phyloP scores from a whole-genome alignment of 2,888 invertebrate genomes.

The Scaptomyza flava region DNA sequence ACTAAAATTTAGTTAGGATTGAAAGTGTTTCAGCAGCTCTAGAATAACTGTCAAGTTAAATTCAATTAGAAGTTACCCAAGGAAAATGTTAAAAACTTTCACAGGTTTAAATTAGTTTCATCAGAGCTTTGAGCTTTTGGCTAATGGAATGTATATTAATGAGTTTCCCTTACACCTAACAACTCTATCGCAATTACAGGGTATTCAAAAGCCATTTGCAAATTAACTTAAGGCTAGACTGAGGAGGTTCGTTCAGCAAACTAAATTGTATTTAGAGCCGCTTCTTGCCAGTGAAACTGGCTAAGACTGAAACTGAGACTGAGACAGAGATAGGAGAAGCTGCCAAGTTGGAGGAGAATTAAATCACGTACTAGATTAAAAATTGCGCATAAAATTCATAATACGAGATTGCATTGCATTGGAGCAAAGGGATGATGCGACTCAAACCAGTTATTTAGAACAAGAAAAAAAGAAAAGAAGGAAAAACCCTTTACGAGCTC shows the following conservation, averaged over 20 bases:
- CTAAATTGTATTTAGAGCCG: constrained; percentile 78
- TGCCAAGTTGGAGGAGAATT: constrained; percentile 71
- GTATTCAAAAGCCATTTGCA: constrained; percentile 75
- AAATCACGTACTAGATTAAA: constrained; percentile 84
- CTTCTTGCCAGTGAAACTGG: constrained; percentile 27
- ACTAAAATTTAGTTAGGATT: too few relatives aligned
- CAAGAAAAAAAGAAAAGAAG: not conserved
- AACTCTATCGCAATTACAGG: not conserved
- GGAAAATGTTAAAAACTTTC: too few relatives aligned
- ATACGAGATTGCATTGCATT: constrained; percentile 46
- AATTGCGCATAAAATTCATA: constrained; percentile 84
- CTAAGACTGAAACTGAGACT: not conserved
- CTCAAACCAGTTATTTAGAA: constrained; percentile 52
- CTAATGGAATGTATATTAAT: too few relatives aligned
- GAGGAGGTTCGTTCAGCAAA: constrained; percentile 36
- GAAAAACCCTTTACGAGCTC: constrained; percentile 17
- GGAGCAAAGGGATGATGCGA: not conserved
- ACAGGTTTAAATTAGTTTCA: too few relatives aligned
- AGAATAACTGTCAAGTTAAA: too few relatives aligned
- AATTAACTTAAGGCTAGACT: constrained; percentile 80
- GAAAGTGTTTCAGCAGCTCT: too few relatives aligned
- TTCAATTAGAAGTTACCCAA: too few relatives aligned
- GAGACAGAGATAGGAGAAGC: constrained; percentile 1
- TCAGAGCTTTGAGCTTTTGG: too few relatives aligned
- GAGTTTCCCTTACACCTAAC: too few relatives aligned